These are phyloP conservation scores for Galeruca laticollis DNA, from an alignment of 2,888 invertebrate species.

Conservation along the genomic window DNA sequence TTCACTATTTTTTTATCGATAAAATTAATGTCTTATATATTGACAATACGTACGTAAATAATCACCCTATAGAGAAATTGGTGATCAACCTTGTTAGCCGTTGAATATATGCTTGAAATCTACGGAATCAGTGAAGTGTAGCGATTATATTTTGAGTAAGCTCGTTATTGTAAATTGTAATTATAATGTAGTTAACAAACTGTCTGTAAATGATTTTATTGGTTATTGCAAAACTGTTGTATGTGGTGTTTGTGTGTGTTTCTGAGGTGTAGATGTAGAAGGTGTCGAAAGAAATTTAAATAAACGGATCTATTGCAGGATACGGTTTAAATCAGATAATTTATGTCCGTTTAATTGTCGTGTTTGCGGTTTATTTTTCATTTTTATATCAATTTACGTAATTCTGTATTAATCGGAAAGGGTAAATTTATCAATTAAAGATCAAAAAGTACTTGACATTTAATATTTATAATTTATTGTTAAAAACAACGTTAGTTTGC, in stretches of 20 bases:
- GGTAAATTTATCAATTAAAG: too few relatives aligned
- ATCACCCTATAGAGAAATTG: not conserved
- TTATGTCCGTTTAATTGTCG: not conserved
- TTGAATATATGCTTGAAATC: slow-evolving; percentile 13
- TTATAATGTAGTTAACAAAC: slow-evolving; percentile 26
- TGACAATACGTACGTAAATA: not conserved
- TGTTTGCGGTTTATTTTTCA: not conserved
- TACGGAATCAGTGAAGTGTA: slow-evolving; percentile 21
- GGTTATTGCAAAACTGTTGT: slow-evolving; percentile 20
- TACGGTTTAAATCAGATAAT: slow-evolving; percentile 3
- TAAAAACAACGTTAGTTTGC: too few relatives aligned
- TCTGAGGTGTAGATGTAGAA: not conserved
- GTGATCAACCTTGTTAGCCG: not conserved
- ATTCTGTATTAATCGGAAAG: not conserved
- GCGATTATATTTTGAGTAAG: slow-evolving; percentile 26
- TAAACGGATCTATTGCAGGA: slow-evolving; percentile 17
- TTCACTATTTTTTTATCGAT: not conserved
- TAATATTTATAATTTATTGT: too few relatives aligned
- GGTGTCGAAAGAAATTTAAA: slow-evolving; percentile 11
- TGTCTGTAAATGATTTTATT: slow-evolving; percentile 20
- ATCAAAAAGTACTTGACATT: too few relatives aligned
- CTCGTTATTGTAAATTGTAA: slow-evolving; percentile 27
- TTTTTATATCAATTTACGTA: not conserved
- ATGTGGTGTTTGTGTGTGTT: slow-evolving; percentile 1
- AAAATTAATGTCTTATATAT: not conserved